Conservation (phyloP, 30 jellyfish, hydroid and myxozoan species). For the Morbakka virulenta region DNA sequence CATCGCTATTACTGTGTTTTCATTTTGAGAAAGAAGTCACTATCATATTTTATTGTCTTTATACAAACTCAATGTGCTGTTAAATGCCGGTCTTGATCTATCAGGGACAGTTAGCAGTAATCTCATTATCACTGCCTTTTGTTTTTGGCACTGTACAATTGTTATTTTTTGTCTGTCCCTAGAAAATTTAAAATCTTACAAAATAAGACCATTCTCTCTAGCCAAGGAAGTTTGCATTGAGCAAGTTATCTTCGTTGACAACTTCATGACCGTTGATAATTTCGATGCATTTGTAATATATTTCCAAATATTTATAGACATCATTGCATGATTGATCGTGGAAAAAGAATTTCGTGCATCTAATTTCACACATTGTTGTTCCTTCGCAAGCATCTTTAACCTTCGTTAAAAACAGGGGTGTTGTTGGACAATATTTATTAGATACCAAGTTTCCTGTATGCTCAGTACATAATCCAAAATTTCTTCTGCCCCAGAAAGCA, state of each 20-base stretch:
- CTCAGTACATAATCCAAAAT: constrained; percentile 98
- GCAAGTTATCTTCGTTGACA: constrained; percentile 96
- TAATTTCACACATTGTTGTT: constrained; percentile 98
- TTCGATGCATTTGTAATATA: constrained; percentile 97
- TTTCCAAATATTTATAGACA: constrained; percentile 97
- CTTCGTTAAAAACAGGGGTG: constrained; percentile 94
- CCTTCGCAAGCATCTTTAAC: constrained; percentile 99
- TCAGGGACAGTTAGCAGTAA: constrained; percentile 24
- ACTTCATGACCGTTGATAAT: constrained; percentile 99
- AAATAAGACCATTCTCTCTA: constrained; percentile 30
- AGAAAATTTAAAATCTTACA: background rate
- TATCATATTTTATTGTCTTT: background rate
- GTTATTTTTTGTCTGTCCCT: constrained; percentile 30
- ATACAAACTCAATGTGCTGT: constrained; percentile 19
- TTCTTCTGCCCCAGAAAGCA: constrained; percentile 99
- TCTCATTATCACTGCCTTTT: background rate
- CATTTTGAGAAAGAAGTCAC: background rate
- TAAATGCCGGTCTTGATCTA: constrained; percentile 1
- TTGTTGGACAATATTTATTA: constrained; percentile 95
- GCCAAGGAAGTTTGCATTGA: constrained; percentile 98
- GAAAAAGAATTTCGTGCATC: constrained; percentile 99
- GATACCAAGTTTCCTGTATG: constrained; percentile 94
- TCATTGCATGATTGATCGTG: constrained; percentile 97
- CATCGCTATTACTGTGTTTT: no score
- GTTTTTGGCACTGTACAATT: background rate